Conservation (phyloP, 2,888 invertebrate genomes). For the Pediacus dermestoides region DNA sequence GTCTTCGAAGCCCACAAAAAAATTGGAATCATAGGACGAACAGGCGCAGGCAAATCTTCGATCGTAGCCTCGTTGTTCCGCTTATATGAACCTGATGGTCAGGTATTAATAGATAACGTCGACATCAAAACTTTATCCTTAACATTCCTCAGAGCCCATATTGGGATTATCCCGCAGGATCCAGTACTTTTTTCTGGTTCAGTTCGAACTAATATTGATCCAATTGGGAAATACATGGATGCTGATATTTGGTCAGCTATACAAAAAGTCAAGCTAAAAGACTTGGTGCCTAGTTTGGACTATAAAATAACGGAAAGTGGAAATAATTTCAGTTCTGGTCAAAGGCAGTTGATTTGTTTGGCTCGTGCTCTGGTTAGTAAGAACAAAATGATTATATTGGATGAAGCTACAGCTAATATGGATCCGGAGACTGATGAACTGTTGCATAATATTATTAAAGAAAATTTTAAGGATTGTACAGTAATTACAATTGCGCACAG, state of each 20-base stretch:
- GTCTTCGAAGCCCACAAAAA: constrained; percentile 64
- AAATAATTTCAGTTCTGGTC: constrained; percentile 48
- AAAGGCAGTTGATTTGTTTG: constrained; percentile 65
- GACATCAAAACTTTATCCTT: constrained; percentile 66
- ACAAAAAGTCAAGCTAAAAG: constrained; percentile 72
- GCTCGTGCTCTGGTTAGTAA: constrained; percentile 58
- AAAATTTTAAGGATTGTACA: constrained; percentile 70
- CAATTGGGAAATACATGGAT: constrained; percentile 74
- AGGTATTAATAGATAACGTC: constrained; percentile 72
- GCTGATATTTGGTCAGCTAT: constrained; percentile 75
- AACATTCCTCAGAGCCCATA: constrained; percentile 65
- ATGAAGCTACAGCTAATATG: constrained; percentile 81
- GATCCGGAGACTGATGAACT: constrained; percentile 73
- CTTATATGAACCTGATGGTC: constrained; percentile 69
- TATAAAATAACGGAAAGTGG: constrained; percentile 39
- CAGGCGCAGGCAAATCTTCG: constrained; percentile 77
- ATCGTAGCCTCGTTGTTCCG: constrained; percentile 73
- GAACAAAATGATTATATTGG: constrained; percentile 40
- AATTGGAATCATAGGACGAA: constrained; percentile 74
- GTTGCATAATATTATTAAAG: constrained; percentile 71
- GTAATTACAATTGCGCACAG: constrained; percentile 82
- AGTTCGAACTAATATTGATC: constrained; percentile 82
- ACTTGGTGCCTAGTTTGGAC: constrained; percentile 39
- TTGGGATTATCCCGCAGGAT: constrained; percentile 81
- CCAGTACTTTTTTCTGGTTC: constrained; percentile 81